A percentile compares a stretch with the other conserved stretches of the same genome.
phyloP scores from a whole-genome alignment of 2,113 vertebrate species.

The Sterrhoptilus dennistouni region DNA sequence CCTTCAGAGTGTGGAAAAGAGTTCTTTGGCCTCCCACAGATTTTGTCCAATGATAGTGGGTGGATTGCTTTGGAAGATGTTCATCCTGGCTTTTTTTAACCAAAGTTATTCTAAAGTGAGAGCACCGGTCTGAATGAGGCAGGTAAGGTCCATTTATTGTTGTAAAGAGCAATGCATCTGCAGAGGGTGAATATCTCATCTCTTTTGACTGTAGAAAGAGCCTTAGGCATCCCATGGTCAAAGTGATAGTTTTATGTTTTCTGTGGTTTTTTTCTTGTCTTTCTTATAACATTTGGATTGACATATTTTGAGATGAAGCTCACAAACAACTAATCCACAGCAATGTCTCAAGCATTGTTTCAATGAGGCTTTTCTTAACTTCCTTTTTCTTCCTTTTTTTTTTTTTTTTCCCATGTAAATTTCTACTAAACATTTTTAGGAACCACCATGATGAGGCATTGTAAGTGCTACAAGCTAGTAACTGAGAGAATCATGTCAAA shows the following conservation, averaged over 20 bases:
- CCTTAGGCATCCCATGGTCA: not conserved
- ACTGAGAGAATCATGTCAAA: not conserved
- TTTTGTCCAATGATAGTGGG: not conserved
- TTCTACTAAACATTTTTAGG: not conserved
- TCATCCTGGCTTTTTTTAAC: not conserved
- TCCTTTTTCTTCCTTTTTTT: not conserved
- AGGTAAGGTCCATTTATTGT: not conserved
- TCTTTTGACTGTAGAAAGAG: not conserved
- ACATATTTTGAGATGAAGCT: not conserved
- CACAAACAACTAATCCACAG: not conserved
- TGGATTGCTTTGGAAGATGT: not conserved
- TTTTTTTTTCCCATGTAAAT: not conserved
- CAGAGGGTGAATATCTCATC: not conserved
- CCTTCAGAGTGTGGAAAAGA: not conserved
- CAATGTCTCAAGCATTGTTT: not conserved
- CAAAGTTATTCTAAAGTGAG: not conserved
- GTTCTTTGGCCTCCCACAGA: not conserved
- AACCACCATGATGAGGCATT: not conserved
- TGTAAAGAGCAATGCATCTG: not conserved
- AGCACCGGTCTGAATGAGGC: not conserved
- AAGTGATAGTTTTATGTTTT: not conserved
- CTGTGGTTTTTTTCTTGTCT: not conserved
- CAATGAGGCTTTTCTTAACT: not conserved
- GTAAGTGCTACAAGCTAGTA: not conserved
- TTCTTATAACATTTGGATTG: not conserved